phyloP scores from a whole-genome alignment of 2,888 invertebrate species.

The Drosophila mercatorum region DNA sequence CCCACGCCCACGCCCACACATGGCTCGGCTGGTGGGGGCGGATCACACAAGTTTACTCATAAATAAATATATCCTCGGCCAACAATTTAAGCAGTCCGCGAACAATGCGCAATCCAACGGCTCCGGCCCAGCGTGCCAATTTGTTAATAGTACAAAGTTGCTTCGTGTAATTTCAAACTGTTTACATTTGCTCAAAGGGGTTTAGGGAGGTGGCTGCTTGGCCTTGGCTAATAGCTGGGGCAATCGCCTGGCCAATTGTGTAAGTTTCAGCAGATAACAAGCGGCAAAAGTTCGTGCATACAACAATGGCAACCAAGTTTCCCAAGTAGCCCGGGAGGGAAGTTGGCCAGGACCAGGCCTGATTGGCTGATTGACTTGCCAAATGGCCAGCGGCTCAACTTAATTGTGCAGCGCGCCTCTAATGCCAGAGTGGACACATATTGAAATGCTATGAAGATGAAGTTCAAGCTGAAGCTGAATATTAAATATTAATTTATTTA shows the following conservation, averaged over 20 bases:
- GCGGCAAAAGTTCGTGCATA: slow-evolving; percentile 45
- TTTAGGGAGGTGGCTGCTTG: neutral
- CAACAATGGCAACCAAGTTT: slow-evolving; percentile 55
- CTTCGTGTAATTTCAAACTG: slow-evolving; percentile 71
- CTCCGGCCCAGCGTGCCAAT: slow-evolving; percentile 64
- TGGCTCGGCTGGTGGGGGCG: neutral
- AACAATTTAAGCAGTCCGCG: slow-evolving; percentile 63
- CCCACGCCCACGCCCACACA: slow-evolving; percentile 18
- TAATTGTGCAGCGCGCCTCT: slow-evolving; percentile 56
- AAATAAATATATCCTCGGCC: slow-evolving; percentile 69
- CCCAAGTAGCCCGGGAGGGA: neutral
- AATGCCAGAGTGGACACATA: slow-evolving; percentile 41
- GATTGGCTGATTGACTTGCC: slow-evolving; percentile 74
- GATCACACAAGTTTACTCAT: slow-evolving; percentile 62
- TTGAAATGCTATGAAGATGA: neutral
- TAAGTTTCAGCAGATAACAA: slow-evolving; percentile 69
- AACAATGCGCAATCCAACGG: slow-evolving; percentile 54
- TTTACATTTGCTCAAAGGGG: slow-evolving; percentile 60
- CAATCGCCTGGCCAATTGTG: slow-evolving; percentile 60
- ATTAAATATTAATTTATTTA: no score
- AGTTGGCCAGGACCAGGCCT: slow-evolving; percentile 43
- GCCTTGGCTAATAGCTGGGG: slow-evolving; percentile 11
- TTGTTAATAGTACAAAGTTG: slow-evolving; percentile 69
- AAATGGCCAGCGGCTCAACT: slow-evolving; percentile 56
- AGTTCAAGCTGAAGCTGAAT: no score